Evolutionary conservation across 2,888 invertebrate genomes (phyloP).

Genomic region (Coenonympha glycerion): DNA sequence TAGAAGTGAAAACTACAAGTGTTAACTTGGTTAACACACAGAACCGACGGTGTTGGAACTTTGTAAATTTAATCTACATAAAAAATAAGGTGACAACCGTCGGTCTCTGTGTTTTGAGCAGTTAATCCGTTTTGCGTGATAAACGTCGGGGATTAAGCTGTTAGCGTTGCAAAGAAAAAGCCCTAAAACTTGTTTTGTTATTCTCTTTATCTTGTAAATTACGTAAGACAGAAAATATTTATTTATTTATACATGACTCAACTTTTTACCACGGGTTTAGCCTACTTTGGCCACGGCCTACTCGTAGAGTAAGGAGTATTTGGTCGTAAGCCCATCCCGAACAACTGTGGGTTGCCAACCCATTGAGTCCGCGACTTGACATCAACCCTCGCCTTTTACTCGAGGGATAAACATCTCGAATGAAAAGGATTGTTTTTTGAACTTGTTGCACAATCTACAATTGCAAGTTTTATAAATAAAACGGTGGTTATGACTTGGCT

Average conservation of each 20-base stretch:
- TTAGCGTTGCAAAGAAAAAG: slow-evolving; percentile 12
- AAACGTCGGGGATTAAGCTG: slow-evolving; percentile 26
- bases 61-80: slow-evolving; percentile 51
- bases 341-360: too few species aligned
- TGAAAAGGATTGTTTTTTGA: too few species aligned
- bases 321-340: too few species aligned
- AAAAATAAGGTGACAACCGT: slow-evolving; percentile 50
- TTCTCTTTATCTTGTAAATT: not conserved
- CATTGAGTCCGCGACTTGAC: too few species aligned
- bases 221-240: not conserved
- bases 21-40: slow-evolving; percentile 27
- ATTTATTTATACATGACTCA: not conserved
- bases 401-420: too few species aligned
- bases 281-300: too few species aligned
- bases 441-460: too few species aligned
- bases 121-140: slow-evolving; percentile 28
- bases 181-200: not conserved
- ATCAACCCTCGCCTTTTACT: too few species aligned
- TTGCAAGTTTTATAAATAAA: too few species aligned
- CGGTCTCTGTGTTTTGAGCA: slow-evolving; percentile 26
- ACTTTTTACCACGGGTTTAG: too few species aligned
- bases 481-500: too few species aligned
- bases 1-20: not conserved
- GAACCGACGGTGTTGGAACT: slow-evolving; percentile 42
- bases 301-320: too few species aligned